phyloP scores from a whole-genome alignment of 2,888 invertebrate species.

The Eupithecia exiguata region DNA sequence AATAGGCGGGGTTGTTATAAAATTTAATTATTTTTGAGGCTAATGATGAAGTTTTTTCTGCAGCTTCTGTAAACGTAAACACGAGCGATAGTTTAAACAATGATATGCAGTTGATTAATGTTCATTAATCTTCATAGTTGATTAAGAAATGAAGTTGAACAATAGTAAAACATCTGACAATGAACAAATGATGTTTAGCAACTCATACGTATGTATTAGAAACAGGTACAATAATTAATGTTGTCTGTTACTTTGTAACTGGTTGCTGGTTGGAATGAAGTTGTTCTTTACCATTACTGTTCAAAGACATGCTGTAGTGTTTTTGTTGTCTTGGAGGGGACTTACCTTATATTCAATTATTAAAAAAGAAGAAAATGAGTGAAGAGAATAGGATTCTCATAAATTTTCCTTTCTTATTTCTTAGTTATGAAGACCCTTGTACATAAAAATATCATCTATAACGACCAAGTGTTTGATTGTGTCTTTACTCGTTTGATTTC shows the following conservation, averaged over 20 bases:
- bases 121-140: constrained; percentile 38
- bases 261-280: neutral
- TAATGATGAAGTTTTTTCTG: constrained; percentile 73
- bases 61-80: constrained; percentile 67
- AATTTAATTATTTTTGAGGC: constrained; percentile 80
- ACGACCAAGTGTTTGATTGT: neutral
- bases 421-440: no score
- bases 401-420: neutral
- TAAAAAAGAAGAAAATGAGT: neutral
- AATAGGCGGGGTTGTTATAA: constrained; percentile 83
- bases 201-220: constrained; percentile 2
- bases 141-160: constrained; percentile 15
- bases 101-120: constrained; percentile 44
- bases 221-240: constrained; percentile 1
- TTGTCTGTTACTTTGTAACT: neutral
- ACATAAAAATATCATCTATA: neutral
- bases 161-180: constrained; percentile 19
- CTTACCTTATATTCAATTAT: no score
- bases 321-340: neutral
- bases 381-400: neutral
- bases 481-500: neutral
- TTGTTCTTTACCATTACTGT: neutral
- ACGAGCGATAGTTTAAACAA: constrained; percentile 67
- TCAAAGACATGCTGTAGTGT: neutral
- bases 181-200: constrained; percentile 1